A percentile compares a stretch with the other conserved stretches of the same genome.
These are phyloP conservation scores for Anthonomus grandis DNA, from an alignment of 1,140 invertebrate species.

Conservation along the genomic window DNA sequence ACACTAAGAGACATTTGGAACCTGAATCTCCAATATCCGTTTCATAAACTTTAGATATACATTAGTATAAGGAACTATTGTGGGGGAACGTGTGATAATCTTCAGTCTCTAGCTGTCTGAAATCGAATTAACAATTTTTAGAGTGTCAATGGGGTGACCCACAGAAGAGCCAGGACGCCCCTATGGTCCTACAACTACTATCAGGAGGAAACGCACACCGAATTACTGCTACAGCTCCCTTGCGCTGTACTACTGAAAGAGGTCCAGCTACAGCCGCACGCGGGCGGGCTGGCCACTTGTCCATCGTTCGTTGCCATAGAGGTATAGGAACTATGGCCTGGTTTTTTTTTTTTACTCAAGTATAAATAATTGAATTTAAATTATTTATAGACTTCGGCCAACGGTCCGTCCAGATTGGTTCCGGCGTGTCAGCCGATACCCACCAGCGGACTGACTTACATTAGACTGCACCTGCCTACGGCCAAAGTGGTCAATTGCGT, in stretches of 20 bases:
- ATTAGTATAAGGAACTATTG: no score
- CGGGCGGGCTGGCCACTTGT: slow-evolving; percentile 78
- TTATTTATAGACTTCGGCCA: slow-evolving; percentile 52
- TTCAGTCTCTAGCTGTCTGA: no score
- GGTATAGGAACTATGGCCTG: slow-evolving; percentile 48
- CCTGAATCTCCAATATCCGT: neutral
- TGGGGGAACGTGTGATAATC: no score
- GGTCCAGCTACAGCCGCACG: slow-evolving; percentile 85
- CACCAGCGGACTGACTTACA: slow-evolving; percentile 82
- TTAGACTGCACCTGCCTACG: slow-evolving; percentile 74
- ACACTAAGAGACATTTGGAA: no score
- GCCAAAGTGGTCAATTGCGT: slow-evolving; percentile 74
- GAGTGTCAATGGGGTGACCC: slow-evolving; percentile 50
- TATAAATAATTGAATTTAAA: neutral
- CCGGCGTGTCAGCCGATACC: slow-evolving; percentile 70
- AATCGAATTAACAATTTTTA: no score
- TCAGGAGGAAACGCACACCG: slow-evolving; percentile 83
- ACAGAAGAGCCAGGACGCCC: slow-evolving; percentile 77
- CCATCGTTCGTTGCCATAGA: slow-evolving; percentile 88
- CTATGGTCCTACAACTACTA: slow-evolving; percentile 93
- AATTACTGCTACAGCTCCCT: slow-evolving; percentile 80
- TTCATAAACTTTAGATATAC: no score
- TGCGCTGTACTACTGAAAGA: slow-evolving; percentile 87
- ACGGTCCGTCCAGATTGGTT: slow-evolving; percentile 54
- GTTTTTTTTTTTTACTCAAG: slow-evolving; percentile 4